phyloP scores from a whole-genome alignment of 2,888 invertebrate genomes.

The Chloroclystis v-ata region DNA sequence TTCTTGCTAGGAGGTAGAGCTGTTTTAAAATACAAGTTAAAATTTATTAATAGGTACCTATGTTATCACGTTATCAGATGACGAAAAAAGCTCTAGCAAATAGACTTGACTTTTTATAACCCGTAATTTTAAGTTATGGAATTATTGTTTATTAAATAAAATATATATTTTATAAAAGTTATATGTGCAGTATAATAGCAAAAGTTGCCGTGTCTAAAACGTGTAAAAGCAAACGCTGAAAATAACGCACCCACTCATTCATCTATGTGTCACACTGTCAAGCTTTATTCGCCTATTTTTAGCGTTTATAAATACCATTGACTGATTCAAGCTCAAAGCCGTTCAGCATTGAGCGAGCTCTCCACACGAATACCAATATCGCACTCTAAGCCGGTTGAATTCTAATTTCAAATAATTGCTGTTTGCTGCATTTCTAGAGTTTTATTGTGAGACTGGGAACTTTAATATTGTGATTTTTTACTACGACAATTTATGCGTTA shows the following conservation, averaged over 20 bases:
- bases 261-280: constrained; percentile 25
- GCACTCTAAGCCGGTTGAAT: constrained; percentile 38
- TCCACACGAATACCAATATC: constrained; percentile 43
- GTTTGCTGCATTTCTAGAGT: constrained; percentile 22
- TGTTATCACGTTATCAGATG: no score
- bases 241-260: constrained; percentile 25
- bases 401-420: constrained; percentile 36
- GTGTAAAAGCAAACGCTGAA: constrained; percentile 8
- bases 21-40: no score
- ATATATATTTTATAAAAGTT: no score
- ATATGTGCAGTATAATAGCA: no score
- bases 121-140: no score
- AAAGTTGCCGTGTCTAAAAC: constrained; percentile 4
- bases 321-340: constrained; percentile 40
- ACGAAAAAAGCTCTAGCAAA: no score
- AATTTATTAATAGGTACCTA: no score
- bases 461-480: constrained; percentile 16
- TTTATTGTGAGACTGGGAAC: constrained; percentile 20
- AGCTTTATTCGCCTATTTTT: constrained; percentile 32
- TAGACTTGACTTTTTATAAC: no score
- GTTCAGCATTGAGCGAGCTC: constrained; percentile 26
- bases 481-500: no score
- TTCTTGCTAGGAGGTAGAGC: no score
- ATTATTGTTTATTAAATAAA: no score
- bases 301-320: constrained; percentile 41